Conservation (phyloP, 2,888 invertebrate genomes). For the Leucophora obtusa region DNA sequence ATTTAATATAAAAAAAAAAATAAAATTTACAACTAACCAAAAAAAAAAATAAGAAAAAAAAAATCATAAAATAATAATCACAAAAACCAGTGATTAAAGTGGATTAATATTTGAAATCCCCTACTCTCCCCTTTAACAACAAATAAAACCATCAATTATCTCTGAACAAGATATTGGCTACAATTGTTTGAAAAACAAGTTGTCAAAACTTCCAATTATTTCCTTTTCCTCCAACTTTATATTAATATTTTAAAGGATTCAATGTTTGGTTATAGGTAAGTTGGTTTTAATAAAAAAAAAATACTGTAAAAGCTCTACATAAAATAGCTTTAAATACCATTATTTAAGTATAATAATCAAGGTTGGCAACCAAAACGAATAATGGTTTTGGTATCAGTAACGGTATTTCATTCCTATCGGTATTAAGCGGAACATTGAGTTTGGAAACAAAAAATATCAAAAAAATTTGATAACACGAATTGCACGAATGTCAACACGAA, state of each 20-base stretch:
- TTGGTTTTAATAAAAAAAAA: background rate
- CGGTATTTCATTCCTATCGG: no score
- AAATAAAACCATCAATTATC: background rate
- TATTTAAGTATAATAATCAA: no score
- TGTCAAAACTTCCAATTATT: constrained; percentile 13
- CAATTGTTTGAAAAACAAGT: background rate
- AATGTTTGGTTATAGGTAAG: constrained; percentile 55
- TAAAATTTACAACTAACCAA: constrained; percentile 39
- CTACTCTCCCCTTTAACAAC: background rate
- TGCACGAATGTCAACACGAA: no score
- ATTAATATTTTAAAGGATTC: constrained; percentile 45
- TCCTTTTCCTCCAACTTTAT: constrained; percentile 16
- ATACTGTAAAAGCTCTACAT: background rate
- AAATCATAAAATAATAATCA: constrained; percentile 35
- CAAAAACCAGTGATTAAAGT: constrained; percentile 47
- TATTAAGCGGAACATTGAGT: no score
- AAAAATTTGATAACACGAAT: no score
- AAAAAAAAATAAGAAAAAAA: background rate
- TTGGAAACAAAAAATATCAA: no score
- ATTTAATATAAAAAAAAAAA: constrained; percentile 36
- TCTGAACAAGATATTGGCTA: background rate
- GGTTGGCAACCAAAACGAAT: no score
- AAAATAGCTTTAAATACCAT: no score
- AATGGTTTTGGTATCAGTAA: no score
- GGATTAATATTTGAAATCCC: constrained; percentile 21